These are phyloP conservation scores for Eledona agricola DNA, from an alignment of 2,888 invertebrate species.

Conservation along the genomic window DNA sequence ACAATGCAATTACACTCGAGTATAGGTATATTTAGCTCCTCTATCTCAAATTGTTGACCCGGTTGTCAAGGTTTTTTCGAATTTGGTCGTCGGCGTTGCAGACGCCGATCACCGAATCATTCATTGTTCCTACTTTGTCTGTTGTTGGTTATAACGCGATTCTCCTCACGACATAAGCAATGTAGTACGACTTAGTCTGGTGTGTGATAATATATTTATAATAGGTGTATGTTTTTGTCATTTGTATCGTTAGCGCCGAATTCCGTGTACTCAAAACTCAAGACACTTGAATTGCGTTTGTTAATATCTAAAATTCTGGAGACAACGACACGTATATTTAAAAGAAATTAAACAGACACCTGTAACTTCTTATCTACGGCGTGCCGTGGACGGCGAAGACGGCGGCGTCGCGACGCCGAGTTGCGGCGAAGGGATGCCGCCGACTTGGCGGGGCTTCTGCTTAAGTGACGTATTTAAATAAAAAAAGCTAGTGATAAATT, in stretches of 20 bases:
- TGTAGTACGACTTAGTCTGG: constrained; percentile 61
- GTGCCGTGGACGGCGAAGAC: constrained; percentile 14
- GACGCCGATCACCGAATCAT: constrained; percentile 42
- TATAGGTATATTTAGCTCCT: constrained; percentile 34
- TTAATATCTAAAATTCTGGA: constrained; percentile 55
- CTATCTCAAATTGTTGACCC: constrained; percentile 43
- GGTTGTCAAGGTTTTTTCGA: constrained; percentile 53
- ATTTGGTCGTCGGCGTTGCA: too few relatives aligned
- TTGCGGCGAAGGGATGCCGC: constrained; percentile 1
- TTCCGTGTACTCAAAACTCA: constrained; percentile 48
- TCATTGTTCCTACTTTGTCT: constrained; percentile 53
- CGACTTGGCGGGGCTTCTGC: constrained; percentile 50
- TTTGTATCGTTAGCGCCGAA: constrained; percentile 50
- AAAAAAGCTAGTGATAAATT: constrained; percentile 61
- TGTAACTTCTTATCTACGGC: constrained; percentile 43
- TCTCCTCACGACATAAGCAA: constrained; percentile 57
- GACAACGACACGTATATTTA: constrained; percentile 62
- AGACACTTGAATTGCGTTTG: constrained; percentile 52
- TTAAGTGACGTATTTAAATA: constrained; percentile 53
- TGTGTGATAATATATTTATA: constrained; percentile 57
- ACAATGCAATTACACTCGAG: constrained; percentile 38
- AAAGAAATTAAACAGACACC: constrained; percentile 35
- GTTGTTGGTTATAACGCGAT: constrained; percentile 51
- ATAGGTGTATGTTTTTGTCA: constrained; percentile 42
- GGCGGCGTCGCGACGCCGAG: constrained; percentile 4